phyloP scores from a whole-genome alignment of 2,113 vertebrate species.

The Taxidea taxus region DNA sequence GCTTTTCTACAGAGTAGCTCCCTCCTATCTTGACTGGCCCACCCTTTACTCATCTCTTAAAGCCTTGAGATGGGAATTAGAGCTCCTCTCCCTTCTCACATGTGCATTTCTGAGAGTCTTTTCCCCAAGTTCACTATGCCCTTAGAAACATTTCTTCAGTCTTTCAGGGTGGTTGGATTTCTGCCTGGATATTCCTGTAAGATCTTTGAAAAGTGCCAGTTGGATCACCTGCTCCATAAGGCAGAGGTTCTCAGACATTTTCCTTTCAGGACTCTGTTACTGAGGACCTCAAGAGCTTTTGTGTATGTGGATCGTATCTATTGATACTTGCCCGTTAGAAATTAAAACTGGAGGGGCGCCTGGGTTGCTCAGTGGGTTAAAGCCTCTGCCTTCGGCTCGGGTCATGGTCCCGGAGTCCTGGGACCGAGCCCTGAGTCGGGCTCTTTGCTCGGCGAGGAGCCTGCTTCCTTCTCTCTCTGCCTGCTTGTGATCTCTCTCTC shows the following conservation, averaged over 20 bases:
- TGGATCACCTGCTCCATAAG: not conserved
- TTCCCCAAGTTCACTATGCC: not conserved
- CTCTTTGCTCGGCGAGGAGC: too few relatives aligned
- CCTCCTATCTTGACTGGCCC: not conserved
- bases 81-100: not conserved
- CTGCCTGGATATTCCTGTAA: not conserved
- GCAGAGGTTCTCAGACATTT: not conserved
- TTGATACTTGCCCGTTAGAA: not conserved
- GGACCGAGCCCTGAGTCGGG: too few relatives aligned
- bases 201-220: not conserved
- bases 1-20: not conserved
- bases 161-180: not conserved
- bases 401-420: too few relatives aligned
- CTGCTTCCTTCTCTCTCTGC: too few relatives aligned
- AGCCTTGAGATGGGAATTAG: not conserved
- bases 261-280: not conserved
- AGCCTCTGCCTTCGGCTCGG: too few relatives aligned
- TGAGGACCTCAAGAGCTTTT: not conserved
- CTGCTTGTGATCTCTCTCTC: too few relatives aligned
- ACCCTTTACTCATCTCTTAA: not conserved
- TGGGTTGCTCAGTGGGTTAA: too few relatives aligned
- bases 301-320: not conserved
- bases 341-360: not conserved
- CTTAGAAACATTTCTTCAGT: not conserved
- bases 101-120: not conserved